Percentiles rank a stretch among this genome's conserved stretches.
Evolutionary conservation across 2,888 invertebrate species (phyloP).

Genomic region (Platycheirus albimanus): DNA sequence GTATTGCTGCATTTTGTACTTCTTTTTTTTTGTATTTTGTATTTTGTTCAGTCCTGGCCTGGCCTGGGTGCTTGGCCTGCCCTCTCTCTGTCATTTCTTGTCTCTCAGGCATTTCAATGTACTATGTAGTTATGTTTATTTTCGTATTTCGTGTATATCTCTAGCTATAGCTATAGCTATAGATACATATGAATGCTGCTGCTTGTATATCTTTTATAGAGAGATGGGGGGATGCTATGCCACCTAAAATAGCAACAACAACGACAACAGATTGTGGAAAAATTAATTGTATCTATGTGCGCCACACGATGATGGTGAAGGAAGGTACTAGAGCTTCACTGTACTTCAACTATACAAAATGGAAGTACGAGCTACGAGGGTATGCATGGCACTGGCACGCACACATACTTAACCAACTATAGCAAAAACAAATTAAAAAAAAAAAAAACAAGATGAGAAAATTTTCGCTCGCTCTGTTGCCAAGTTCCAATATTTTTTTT

Average conservation of each 20-base stretch:
- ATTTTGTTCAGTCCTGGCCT: constrained; percentile 20
- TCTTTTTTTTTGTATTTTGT: constrained; percentile 24
- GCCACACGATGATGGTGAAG: constrained; percentile 44
- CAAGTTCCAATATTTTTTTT: constrained; percentile 55
- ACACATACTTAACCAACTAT: constrained; percentile 5
- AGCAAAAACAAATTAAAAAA: no score
- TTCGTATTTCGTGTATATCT: constrained; percentile 54
- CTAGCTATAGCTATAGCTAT: neutral
- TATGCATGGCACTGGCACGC: constrained; percentile 2
- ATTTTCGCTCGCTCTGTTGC: constrained; percentile 66
- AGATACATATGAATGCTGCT: neutral
- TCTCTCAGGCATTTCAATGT: constrained; percentile 56
- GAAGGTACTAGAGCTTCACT: constrained; percentile 30
- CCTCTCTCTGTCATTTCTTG: constrained; percentile 55
- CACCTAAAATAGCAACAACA: constrained; percentile 49
- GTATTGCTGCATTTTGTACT: constrained; percentile 59
- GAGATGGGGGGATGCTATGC: constrained; percentile 12
- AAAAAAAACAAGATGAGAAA: constrained; percentile 60
- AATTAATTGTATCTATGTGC: constrained; percentile 72
- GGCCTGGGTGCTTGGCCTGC: constrained; percentile 18
- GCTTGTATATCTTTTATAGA: no score
- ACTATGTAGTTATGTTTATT: constrained; percentile 54
- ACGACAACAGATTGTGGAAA: constrained; percentile 68
- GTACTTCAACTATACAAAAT: constrained; percentile 55
- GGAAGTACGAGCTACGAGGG: constrained; percentile 29